Conservation (phyloP, 2,888 invertebrate species). For the Apantesis nais region DNA sequence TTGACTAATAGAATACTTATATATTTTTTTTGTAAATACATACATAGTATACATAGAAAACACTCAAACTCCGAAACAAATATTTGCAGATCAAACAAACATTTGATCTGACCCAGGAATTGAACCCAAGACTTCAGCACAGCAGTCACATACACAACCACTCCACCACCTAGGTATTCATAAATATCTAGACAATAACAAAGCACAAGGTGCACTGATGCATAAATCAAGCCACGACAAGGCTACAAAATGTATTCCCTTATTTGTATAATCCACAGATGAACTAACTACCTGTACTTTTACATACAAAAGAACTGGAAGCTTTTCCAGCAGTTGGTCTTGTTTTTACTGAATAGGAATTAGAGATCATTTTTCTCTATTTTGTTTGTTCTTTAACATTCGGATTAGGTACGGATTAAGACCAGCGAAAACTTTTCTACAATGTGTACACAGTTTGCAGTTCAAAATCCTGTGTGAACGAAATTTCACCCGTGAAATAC, state of each 20-base stretch:
- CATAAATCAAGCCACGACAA: constrained; percentile 2
- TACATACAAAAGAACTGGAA: background rate
- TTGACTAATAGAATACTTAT: too few species aligned
- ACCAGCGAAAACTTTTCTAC: background rate
- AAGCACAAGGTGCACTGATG: constrained; percentile 7
- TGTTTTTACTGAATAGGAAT: background rate
- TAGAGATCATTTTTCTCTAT: background rate
- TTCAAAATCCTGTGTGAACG: background rate
- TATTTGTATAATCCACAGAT: background rate
- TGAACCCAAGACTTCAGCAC: too few species aligned
- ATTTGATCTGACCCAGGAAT: too few species aligned
- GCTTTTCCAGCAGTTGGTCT: background rate
- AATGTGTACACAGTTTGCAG: background rate
- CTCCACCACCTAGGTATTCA: too few species aligned
- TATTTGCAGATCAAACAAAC: too few species aligned
- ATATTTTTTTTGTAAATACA: too few species aligned
- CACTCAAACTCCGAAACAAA: too few species aligned
- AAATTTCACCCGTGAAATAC: background rate
- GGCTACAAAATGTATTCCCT: constrained; percentile 1
- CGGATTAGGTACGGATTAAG: background rate
- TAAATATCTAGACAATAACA: constrained; percentile 1
- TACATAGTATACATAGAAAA: too few species aligned
- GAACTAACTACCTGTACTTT: background rate
- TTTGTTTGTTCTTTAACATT: background rate
- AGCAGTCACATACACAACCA: too few species aligned